Base-by-base conservation (phyloP, 2,113 vertebrate genomes). In the Festucalex cinctus region DNA sequence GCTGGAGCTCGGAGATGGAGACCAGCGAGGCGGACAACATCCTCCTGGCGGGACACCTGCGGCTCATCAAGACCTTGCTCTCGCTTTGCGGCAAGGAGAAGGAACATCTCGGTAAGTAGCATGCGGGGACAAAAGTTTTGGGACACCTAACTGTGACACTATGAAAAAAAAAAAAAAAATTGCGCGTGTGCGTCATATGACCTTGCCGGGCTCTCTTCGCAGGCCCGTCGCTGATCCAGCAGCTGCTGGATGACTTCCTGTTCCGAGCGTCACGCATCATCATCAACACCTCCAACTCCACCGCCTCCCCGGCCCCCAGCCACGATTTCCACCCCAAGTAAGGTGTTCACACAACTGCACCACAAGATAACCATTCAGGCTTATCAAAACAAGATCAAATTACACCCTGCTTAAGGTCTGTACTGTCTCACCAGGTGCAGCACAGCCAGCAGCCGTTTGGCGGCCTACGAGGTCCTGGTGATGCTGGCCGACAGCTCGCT, bases 281-380 rank as follows among this genome's bases (percentile, higher is more conserved):
- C 83, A 92, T 98, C 88, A 98, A 97, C 71, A 98, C 94, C 83
- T 94, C 95, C 84, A 98, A 94, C 78, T 92, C 96, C 57, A 93
- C 94, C 57, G 93, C 94, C 73, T 94, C 93, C 58, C 93, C 93
- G 35, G 93, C 96, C 49, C 93, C 95, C 78, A 96, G 93, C 82
- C 96, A 98, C 67, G 96, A 99, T 85, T 99, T 98, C 84, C 95
- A 98, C 81, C 97, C 97, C 80, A 99, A 98, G 97, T 98, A 93
- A 82, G 67, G 48, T 9, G 0, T 24, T 39, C 62, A 39, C 64
- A 5, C 10, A 26, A 54, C 4, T 10, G 22, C 12, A 24, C 51
- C 51, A 26, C 12, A 26, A 5, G 0, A 57, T 28, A 16, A 32
- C 17, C 16, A 13, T 1, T 57, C 5, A 9, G 14, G n/a, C n/a